phyloP scores from a whole-genome alignment of 2,113 vertebrate genomes.

The Dicrurus megarhynchus region DNA sequence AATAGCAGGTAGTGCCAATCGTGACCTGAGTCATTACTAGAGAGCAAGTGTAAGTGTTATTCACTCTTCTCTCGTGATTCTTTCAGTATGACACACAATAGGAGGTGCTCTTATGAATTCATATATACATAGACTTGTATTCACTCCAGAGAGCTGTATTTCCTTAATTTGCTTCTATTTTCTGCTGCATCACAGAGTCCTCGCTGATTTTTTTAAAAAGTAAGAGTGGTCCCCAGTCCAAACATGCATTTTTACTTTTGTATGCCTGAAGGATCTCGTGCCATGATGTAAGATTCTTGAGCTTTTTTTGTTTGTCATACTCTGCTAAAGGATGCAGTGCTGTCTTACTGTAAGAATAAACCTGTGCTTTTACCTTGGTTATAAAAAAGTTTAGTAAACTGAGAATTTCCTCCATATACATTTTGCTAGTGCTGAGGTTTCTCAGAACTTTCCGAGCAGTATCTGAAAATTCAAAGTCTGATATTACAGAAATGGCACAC shows the following conservation, averaged over 20 bases:
- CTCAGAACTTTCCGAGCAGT: neutral
- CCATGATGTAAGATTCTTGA: neutral
- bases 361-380: neutral
- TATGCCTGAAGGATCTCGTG: neutral
- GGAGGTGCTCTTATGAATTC: neutral
- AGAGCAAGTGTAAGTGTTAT: neutral
- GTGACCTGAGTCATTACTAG: neutral
- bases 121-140: neutral
- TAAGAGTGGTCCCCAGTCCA: neutral
- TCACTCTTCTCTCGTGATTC: neutral
- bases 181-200: neutral
- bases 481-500: neutral
- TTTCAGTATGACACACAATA: neutral
- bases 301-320: neutral
- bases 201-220: neutral
- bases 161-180: neutral
- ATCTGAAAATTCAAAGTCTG: neutral
- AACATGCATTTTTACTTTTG: neutral
- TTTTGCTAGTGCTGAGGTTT: neutral
- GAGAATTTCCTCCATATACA: neutral
- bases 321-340: neutral
- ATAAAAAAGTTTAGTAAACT: neutral
- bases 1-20: neutral
- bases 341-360: neutral
- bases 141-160: neutral